phyloP scores from a whole-genome alignment of 1,140 invertebrate genomes.

The Muscidifurax raptorellus region DNA sequence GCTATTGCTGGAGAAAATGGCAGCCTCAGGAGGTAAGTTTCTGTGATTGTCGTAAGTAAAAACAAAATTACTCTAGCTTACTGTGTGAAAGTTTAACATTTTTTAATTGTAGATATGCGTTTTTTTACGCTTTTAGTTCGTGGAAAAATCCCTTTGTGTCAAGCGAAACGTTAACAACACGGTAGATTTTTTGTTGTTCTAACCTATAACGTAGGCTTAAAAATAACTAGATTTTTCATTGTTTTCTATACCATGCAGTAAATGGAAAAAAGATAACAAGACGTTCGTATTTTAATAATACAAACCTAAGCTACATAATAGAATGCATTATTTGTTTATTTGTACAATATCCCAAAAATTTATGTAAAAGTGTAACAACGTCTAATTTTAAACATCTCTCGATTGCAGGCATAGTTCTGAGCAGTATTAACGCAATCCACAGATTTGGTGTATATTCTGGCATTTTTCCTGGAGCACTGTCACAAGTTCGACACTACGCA shows the following conservation, averaged over 20 bases:
- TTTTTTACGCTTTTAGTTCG: background rate
- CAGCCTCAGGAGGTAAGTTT: conserved; percentile 27
- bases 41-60: background rate
- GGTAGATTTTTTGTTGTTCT: background rate
- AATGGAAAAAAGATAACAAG: background rate
- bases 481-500: conserved; percentile 77
- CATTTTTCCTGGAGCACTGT: conserved; percentile 47
- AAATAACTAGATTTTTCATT: background rate
- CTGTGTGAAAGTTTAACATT: background rate
- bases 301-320: background rate
- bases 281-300: background rate
- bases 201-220: background rate
- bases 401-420: conserved; percentile 6
- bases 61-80: background rate
- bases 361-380: too few relatives aligned
- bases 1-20: conserved; percentile 18
- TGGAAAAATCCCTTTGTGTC: background rate
- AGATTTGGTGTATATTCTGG: background rate
- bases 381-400: background rate
- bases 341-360: too few relatives aligned
- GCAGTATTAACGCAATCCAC: conserved; percentile 11
- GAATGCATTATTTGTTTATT: background rate
- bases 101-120: background rate
- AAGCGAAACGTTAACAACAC: background rate
- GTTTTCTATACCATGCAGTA: background rate